phyloP scores from a whole-genome alignment of 2,797 vertebrate genomes.

The Kryptolebias ocellatus region DNA sequence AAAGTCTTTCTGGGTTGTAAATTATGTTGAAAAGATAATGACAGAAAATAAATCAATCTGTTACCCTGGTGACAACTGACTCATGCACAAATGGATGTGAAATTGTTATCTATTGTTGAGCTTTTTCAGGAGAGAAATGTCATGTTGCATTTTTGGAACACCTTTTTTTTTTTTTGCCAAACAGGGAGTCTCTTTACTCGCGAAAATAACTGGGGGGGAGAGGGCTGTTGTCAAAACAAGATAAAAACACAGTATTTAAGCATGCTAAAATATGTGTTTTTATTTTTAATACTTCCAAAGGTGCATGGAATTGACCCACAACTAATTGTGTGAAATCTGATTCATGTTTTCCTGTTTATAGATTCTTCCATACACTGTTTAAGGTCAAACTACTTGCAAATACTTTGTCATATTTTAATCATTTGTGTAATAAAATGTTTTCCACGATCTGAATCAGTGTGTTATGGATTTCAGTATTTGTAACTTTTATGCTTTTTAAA shows the following conservation, averaged over 20 bases:
- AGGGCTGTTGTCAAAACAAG: slow-evolving; percentile 1
- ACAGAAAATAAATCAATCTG: slow-evolving; percentile 72
- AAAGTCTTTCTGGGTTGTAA: slow-evolving; percentile 27
- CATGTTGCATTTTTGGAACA: slow-evolving; percentile 82
- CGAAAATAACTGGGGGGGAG: slow-evolving; percentile 73
- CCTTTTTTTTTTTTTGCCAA: slow-evolving; percentile 79
- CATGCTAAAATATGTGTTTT: background rate
- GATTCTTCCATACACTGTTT: no score
- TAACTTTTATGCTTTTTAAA: no score
- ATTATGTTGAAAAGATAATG: slow-evolving; percentile 38
- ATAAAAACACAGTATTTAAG: slow-evolving; percentile 1
- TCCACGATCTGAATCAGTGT: no score
- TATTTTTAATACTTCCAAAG: background rate
- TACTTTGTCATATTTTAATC: no score
- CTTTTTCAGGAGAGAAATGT: slow-evolving; percentile 79
- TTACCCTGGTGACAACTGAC: slow-evolving; percentile 87
- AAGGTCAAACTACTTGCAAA: no score
- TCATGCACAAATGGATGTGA: slow-evolving; percentile 78
- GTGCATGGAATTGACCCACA: background rate
- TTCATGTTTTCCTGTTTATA: no score
- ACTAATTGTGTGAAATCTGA: no score
- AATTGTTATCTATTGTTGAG: slow-evolving; percentile 78
- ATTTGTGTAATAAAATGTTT: no score
- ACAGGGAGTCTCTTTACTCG: slow-evolving; percentile 81
- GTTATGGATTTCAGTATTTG: no score